Conservation (phyloP, 1,140 invertebrate species). For the Drosophila sucinea region DNA sequence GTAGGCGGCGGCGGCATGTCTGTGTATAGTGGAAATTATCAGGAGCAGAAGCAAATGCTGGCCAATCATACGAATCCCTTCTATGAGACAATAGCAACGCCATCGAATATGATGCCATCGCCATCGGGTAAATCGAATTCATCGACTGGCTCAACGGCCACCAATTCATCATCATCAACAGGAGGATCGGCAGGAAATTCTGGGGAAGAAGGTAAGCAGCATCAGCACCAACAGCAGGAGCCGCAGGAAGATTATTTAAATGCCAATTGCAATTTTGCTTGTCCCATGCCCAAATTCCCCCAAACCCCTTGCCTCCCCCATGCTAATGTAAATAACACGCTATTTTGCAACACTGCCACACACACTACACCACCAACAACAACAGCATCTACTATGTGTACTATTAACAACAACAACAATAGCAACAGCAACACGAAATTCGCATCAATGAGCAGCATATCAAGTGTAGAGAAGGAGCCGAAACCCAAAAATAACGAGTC, state of each 20-base stretch:
- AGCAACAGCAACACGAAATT: conserved; percentile 38
- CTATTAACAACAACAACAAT: conserved; percentile 36
- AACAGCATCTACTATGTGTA: conserved; percentile 39
- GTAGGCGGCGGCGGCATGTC: conserved; percentile 33
- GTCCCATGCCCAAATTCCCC: conserved; percentile 25
- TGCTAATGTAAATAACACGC: conserved; percentile 74
- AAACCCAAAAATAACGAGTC: conserved; percentile 48
- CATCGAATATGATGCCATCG: conserved; percentile 71
- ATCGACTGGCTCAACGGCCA: conserved; percentile 77
- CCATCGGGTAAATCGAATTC: conserved; percentile 79
- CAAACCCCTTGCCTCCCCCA: conserved; percentile 1
- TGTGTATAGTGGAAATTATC: conserved; percentile 55
- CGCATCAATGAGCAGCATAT: conserved; percentile 73
- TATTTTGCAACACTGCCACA: conserved; percentile 47
- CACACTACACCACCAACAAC: conserved; percentile 41
- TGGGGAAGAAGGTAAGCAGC: conserved; percentile 79
- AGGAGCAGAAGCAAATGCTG: conserved; percentile 72
- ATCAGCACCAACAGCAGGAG: conserved; percentile 13
- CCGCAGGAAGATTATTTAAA: conserved; percentile 23
- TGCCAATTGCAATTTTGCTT: conserved; percentile 40
- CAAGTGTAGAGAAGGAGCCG: conserved; percentile 62
- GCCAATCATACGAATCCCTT: conserved; percentile 80
- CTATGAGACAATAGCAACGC: conserved; percentile 60
- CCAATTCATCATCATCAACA: conserved; percentile 70
- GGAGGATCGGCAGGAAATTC: conserved; percentile 52